Conservation (phyloP, 2,888 invertebrate genomes). For the Chydorus sphaericus region DNA sequence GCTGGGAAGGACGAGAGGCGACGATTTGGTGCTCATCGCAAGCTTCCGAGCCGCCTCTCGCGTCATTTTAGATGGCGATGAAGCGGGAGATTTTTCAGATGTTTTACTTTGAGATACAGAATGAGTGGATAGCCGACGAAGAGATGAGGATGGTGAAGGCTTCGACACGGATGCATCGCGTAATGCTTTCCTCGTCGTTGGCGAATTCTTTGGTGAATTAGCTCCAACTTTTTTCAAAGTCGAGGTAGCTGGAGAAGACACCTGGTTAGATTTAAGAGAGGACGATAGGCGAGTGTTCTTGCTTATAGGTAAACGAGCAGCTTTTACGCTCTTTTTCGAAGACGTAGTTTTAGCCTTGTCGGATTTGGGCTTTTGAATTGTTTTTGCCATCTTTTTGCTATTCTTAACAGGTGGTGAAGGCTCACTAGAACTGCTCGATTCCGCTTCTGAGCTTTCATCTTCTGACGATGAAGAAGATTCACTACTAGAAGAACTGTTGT, state of each 20-base stretch:
- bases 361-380: not conserved
- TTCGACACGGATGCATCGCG: not conserved
- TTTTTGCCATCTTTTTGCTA: not conserved
- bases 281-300: not conserved
- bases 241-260: not conserved
- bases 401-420: not conserved
- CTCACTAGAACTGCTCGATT: not conserved
- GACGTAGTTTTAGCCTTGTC: not conserved
- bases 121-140: not conserved
- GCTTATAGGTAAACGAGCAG: not conserved
- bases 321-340: not conserved
- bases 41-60: not conserved
- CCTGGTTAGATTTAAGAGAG: not conserved
- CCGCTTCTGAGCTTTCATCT: not conserved
- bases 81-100: too few species aligned
- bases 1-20: not conserved
- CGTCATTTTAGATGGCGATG: not conserved
- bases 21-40: not conserved
- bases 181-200: not conserved
- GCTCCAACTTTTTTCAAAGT: not conserved
- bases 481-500: too few species aligned
- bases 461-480: not conserved
- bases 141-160: not conserved
- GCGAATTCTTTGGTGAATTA: not conserved
- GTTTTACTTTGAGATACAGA: too few species aligned